phyloP scores from a whole-genome alignment of 1,140 invertebrate species.

The Penaeus chinensis region DNA sequence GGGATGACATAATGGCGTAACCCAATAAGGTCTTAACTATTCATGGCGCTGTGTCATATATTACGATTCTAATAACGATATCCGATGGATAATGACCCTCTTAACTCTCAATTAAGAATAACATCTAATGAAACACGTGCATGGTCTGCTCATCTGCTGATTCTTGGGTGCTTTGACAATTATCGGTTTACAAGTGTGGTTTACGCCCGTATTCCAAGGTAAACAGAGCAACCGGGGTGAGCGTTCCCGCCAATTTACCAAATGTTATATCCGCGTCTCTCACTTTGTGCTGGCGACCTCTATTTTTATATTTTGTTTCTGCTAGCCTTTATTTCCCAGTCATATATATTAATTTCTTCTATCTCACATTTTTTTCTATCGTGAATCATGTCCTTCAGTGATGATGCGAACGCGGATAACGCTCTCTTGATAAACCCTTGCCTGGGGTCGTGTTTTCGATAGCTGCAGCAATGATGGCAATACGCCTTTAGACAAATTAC shows the following conservation, averaged over 20 bases:
- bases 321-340: neutral
- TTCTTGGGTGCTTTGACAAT: no score
- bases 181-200: conserved; percentile 23
- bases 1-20: conserved; percentile 33
- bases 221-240: conserved; percentile 55
- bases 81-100: no score
- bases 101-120: no score
- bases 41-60: no score
- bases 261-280: conserved; percentile 58
- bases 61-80: no score
- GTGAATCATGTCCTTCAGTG: no score
- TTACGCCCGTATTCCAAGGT: conserved; percentile 39
- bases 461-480: neutral
- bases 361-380: no score
- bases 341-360: neutral
- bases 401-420: no score
- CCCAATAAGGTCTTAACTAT: neutral
- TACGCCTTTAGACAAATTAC: neutral
- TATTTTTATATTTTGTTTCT: conserved; percentile 28
- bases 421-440: no score
- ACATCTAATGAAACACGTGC: no score
- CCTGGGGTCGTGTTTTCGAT: neutral
- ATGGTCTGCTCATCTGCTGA: no score
- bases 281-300: conserved; percentile 33
- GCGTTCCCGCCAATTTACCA: conserved; percentile 59